Base-by-base conservation (phyloP, 2,888 invertebrate species). In the Ophonus ardosiacus region DNA sequence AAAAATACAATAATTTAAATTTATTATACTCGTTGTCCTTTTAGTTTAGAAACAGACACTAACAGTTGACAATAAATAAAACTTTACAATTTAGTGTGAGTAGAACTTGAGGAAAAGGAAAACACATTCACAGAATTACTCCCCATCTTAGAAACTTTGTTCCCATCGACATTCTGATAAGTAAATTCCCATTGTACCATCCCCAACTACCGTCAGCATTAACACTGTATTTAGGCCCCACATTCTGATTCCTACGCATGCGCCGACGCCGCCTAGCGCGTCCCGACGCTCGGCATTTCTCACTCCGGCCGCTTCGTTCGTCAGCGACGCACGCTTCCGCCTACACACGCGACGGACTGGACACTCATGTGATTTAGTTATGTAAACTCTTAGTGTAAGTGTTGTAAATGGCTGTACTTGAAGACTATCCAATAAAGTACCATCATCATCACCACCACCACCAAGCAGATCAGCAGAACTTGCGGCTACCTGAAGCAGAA, bases 401-500 rank as follows among this genome's bases (percentile, higher is more conserved):
- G 43, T 68, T 68, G 15, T 74, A 74, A 74, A 87, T 89, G 89
- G 85, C 88, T 87, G 86, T 88, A 89, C 86, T 87, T 87, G 87
- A 88, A 88, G 88, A 88, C 87, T 87, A 86, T 84, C 88, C 89
- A 87, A 91, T 21, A 3, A 78, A 78, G 24, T 31, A 91, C 90
- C 88, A 90, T 86, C 90, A 91, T 74, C 71, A 74, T 18, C 71
- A 74, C 17, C 51, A 74, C 63, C 63, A 63, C 38, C 74, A 91
- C 43, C 13, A 8, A 51, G 43, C 43, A 13, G 43, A 51, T 91
- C 88, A 90, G 85, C 90, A 91, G 88, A 90, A 90, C 85, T 89
- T 92, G 76, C 90, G 92, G 86, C 88, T 92, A 84, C 92, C 92
- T 74, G 92, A 92, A 79, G 92, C 91, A 86, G 92, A 92, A 87